phyloP scores from a whole-genome alignment of 2,888 invertebrate species.

The Noctua janthina region DNA sequence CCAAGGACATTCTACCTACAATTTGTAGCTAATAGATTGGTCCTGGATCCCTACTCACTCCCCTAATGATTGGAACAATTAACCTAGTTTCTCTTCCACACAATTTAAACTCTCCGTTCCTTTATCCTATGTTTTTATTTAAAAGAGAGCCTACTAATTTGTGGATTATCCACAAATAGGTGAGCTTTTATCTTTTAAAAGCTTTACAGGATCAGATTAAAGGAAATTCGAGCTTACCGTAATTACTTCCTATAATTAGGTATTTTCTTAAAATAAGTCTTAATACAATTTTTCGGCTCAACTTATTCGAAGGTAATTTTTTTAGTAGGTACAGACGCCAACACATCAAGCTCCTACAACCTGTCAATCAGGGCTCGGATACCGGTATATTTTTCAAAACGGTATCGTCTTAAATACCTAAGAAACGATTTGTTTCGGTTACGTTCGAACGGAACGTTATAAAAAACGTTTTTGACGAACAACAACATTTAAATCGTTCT shows the following conservation, averaged over 20 bases:
- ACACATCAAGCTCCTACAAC: too few relatives aligned
- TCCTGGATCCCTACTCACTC: constrained; percentile 4
- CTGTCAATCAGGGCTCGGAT: too few relatives aligned
- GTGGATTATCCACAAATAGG: background rate
- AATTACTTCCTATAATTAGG: background rate
- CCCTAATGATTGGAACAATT: constrained; percentile 54
- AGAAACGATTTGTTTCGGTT: too few relatives aligned
- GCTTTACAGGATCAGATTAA: constrained; percentile 5
- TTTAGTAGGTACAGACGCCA: background rate
- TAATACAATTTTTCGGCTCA: background rate
- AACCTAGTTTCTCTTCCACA: constrained; percentile 39
- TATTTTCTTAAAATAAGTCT: background rate
- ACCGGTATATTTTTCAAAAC: too few relatives aligned
- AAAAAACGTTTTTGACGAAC: too few relatives aligned
- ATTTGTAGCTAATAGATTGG: constrained; percentile 45
- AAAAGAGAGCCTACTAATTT: background rate
- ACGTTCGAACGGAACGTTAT: too few relatives aligned
- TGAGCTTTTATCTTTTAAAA: background rate
- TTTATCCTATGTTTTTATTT: background rate
- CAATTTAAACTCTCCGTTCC: constrained; percentile 1
- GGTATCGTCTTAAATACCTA: too few relatives aligned
- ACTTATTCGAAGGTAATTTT: background rate
- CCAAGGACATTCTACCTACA: constrained; percentile 8
- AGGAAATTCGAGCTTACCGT: background rate
- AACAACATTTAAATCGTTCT: too few relatives aligned